Evolutionary conservation across 1,140 invertebrate species (phyloP).

Genomic region (Apis dorsata): DNA sequence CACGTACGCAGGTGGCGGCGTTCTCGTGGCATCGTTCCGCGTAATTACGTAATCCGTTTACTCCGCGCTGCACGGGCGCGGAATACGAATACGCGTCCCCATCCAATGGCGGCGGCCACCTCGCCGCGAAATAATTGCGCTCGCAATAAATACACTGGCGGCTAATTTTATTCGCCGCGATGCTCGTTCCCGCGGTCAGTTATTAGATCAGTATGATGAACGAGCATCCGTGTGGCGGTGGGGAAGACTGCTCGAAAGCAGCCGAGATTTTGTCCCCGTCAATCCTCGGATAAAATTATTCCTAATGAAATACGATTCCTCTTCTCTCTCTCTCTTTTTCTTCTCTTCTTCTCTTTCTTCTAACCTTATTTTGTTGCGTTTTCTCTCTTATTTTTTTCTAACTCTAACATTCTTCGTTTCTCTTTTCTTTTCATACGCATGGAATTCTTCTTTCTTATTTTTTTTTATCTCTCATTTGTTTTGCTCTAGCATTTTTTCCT

Average conservation of each 20-base stretch:
- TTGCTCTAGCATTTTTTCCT: too few relatives aligned
- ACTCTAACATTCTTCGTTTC: too few relatives aligned
- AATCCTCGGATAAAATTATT: conserved; percentile 20
- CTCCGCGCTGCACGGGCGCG: conserved; percentile 13
- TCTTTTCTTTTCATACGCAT: too few relatives aligned
- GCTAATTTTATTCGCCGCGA: conserved; percentile 39
- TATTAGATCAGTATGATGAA: conserved; percentile 41
- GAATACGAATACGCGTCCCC: conserved; percentile 30
- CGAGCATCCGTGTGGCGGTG: background rate
- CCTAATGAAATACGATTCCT: too few relatives aligned
- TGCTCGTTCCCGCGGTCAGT: conserved; percentile 35
- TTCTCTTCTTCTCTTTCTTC: too few relatives aligned
- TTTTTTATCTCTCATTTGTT: too few relatives aligned
- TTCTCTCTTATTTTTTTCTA: too few relatives aligned
- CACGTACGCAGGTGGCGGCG: conserved; percentile 11
- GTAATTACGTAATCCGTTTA: conserved; percentile 45
- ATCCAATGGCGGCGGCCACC: background rate
- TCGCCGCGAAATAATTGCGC: conserved; percentile 34
- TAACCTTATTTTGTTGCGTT: too few relatives aligned
- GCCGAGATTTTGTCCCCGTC: conserved; percentile 12
- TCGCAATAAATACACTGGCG: conserved; percentile 28
- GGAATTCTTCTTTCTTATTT: too few relatives aligned
- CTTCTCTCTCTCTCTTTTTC: too few relatives aligned
- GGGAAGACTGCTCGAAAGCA: background rate
- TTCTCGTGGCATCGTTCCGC: conserved; percentile 31